A percentile compares a stretch with the other conserved stretches of the same genome.
These are phyloP conservation scores for Pseudoatta argentina DNA, from an alignment of 1,140 invertebrate genomes.

Conservation along the genomic window DNA sequence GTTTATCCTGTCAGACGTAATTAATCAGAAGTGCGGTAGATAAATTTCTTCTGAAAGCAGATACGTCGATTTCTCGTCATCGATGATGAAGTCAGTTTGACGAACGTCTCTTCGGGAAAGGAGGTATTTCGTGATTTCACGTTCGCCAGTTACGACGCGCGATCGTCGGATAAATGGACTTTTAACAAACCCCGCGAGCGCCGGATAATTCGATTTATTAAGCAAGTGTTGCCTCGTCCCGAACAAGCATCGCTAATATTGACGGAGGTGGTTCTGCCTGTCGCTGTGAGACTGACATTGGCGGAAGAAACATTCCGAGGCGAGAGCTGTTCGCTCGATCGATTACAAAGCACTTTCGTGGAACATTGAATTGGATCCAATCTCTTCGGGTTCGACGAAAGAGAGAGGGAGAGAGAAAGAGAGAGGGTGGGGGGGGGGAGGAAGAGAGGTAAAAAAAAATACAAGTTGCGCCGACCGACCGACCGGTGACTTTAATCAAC, in stretches of 20 bases:
- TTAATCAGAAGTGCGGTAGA: slow-evolving; percentile 48
- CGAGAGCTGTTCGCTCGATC: slow-evolving; percentile 59
- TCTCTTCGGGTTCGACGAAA: slow-evolving; percentile 42
- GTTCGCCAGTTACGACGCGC: slow-evolving; percentile 56
- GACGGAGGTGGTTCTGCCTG: slow-evolving; percentile 61
- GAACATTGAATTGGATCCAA: slow-evolving; percentile 71
- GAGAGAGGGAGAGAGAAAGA: neutral
- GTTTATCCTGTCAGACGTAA: slow-evolving; percentile 52
- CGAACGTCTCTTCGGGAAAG: slow-evolving; percentile 39
- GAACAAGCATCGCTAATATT: slow-evolving; percentile 65
- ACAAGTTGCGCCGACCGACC: slow-evolving; percentile 67
- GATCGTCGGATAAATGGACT: slow-evolving; percentile 67
- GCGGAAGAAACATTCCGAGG: slow-evolving; percentile 64
- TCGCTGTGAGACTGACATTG: slow-evolving; percentile 49
- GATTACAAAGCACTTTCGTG: slow-evolving; percentile 74
- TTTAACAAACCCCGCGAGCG: slow-evolving; percentile 70
- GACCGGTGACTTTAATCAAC: slow-evolving; percentile 74
- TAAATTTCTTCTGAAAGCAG: slow-evolving; percentile 47
- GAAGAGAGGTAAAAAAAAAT: slow-evolving; percentile 60
- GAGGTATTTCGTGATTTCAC: slow-evolving; percentile 61
- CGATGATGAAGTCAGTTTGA: slow-evolving; percentile 59
- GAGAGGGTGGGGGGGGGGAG: neutral
- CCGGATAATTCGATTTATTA: slow-evolving; percentile 73
- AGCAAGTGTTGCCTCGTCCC: slow-evolving; percentile 53
- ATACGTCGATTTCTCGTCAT: slow-evolving; percentile 62